phyloP scores from a whole-genome alignment of 2,888 invertebrate species.

The Mimas tiliae region DNA sequence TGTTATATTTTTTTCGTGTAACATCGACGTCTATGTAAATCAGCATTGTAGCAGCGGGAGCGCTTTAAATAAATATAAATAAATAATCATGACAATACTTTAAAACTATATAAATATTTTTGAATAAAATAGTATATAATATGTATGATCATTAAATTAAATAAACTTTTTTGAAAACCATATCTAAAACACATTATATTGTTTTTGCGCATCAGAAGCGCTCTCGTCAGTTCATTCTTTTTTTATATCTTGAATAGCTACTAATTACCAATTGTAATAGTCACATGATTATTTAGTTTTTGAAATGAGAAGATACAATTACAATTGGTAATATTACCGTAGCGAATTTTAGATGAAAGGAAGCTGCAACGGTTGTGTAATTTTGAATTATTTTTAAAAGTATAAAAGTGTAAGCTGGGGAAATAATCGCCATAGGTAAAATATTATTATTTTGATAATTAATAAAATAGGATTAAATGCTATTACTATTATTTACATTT shows the following conservation, averaged over 20 bases:
- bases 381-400: background rate
- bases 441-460: no score
- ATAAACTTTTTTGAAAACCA: no score
- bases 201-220: background rate
- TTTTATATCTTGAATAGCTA: conserved; percentile 1
- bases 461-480: no score
- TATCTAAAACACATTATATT: no score
- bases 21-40: conserved; percentile 4
- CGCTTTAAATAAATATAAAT: background rate
- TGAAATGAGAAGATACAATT: background rate
- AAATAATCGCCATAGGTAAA: background rate
- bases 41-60: background rate
- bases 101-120: no score
- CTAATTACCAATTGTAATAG: background rate
- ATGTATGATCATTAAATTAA: no score
- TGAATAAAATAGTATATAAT: no score
- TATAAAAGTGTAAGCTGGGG: background rate
- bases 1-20: background rate
- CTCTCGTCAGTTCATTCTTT: conserved; percentile 13
- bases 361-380: conserved; percentile 2
- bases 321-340: background rate
- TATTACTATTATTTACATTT: no score
- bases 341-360: background rate
- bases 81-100: no score
- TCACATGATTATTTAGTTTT: background rate